Percentiles rank a stretch among this genome's conserved stretches.
phyloP scores from a whole-genome alignment of 2,113 vertebrate genomes.

The Cavia aperea region DNA sequence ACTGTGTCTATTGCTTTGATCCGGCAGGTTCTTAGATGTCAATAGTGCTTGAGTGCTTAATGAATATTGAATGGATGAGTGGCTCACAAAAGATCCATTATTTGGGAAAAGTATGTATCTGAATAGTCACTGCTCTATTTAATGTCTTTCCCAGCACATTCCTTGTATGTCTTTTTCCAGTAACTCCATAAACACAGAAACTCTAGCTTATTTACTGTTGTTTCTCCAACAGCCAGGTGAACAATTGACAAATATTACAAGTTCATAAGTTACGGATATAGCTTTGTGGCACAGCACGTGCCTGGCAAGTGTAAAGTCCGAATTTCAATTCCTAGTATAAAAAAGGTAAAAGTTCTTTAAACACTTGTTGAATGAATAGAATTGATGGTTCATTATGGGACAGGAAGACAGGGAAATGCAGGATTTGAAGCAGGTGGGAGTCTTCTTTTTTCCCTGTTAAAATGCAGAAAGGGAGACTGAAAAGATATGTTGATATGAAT shows the following conservation, averaged over 20 bases:
- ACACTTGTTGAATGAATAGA: neutral
- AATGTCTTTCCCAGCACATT: neutral
- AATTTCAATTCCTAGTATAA: no score
- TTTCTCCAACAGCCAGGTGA: neutral
- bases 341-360: neutral
- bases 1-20: neutral
- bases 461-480: neutral
- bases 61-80: constrained; percentile 3
- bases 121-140: neutral
- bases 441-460: neutral
- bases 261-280: neutral
- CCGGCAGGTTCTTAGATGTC: neutral
- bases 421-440: neutral
- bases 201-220: neutral
- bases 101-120: neutral
- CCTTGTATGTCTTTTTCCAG: neutral
- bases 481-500: neutral
- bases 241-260: neutral
- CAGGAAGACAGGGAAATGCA: neutral
- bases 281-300: no score
- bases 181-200: neutral
- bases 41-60: neutral
- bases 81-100: neutral
- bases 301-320: no score
- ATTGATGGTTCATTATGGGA: neutral